Evolutionary conservation across 2,888 invertebrate species (phyloP), one percentile per base, ranked within the genome.

Genomic region (Lapara coniferarum): DNA sequence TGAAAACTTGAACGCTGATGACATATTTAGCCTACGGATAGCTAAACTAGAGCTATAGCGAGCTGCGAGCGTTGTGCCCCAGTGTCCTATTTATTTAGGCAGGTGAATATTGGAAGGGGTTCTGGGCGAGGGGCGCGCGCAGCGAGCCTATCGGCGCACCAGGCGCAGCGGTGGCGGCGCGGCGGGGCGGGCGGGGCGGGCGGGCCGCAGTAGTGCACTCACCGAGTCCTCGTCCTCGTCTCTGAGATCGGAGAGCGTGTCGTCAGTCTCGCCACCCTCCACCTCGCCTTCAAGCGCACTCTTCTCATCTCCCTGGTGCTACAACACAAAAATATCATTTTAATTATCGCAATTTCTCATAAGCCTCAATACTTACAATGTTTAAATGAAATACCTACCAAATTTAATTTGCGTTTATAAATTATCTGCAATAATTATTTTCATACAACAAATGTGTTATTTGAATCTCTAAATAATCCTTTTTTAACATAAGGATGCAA

Each of bases 221-320:
- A 97, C 96, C 63, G 96, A 96, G 85, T 96, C 96, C 86, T 96
- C 95, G 74, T 93, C 93, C 78, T 95, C 93, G 74, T 94, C 94
- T 85, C 93, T 91, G 75, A 94, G 90, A 81, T 94, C 94, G 82
- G 94, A 93, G 78, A 94, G 90, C 76, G 90, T 79, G 80, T 94
- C 94, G 73, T 83, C 83, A 66, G 81, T 79, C 76, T 89, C 91
- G 69, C 86, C 88, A 69, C 84, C 89, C 78, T 88, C 87, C 71
- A 77, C 80, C 75, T 88, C 91, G 71, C 86, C 89, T 74, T 83
- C 89, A 63, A 76, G 71, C 70, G 80, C 83, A 79, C 81, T 85
- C 79, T 81, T 90, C 73, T 91, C 91, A 63, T 91, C 92, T 66
- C 88, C 89, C 77, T 90, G 89, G 77, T 83, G 89, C 91, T 91